Evolutionary conservation across 23 tunicate genomes (phyloP).

Genomic region (Trididemnum clinides): DNA sequence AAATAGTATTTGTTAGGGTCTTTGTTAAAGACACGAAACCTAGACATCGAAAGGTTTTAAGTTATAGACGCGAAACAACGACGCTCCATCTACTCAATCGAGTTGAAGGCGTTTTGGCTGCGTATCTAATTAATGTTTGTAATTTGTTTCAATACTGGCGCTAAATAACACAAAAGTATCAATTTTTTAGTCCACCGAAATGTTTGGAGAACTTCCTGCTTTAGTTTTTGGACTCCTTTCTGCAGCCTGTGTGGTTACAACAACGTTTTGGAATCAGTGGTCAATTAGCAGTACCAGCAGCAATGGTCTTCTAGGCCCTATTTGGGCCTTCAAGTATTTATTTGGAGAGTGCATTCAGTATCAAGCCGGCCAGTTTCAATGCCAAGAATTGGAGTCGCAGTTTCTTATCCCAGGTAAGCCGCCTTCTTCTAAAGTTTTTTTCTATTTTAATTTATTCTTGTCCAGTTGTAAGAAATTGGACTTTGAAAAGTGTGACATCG

Average conservation of each 20-base stretch:
- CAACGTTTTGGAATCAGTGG: conserved; percentile 53
- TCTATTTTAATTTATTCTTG: no score
- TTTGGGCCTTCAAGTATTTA: conserved; percentile 60
- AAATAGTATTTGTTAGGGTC: no score
- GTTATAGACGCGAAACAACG: no score
- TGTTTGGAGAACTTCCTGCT: conserved; percentile 15
- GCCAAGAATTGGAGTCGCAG: conserved; percentile 42
- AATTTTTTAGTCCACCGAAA: neutral
- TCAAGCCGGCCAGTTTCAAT: conserved; percentile 60
- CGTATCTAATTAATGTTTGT: no score
- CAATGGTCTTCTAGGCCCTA: conserved; percentile 16
- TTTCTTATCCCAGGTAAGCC: conserved; percentile 10
- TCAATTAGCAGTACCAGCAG: conserved; percentile 26
- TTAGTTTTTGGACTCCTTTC: conserved; percentile 15
- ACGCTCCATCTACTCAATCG: no score
- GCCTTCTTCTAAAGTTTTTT: no score
- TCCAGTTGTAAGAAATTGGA: no score
- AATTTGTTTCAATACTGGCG: neutral
- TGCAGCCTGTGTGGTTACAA: conserved; percentile 1
- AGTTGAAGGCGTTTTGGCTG: no score
- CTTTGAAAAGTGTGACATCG: no score
- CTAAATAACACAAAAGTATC: neutral
- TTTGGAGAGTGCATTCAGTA: conserved; percentile 67
- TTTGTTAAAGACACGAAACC: no score
- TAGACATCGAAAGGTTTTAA: no score